Evolutionary conservation across 2,888 invertebrate genomes (phyloP), one percentile per base, ranked within the genome.

Genomic region (Meganola albula): DNA sequence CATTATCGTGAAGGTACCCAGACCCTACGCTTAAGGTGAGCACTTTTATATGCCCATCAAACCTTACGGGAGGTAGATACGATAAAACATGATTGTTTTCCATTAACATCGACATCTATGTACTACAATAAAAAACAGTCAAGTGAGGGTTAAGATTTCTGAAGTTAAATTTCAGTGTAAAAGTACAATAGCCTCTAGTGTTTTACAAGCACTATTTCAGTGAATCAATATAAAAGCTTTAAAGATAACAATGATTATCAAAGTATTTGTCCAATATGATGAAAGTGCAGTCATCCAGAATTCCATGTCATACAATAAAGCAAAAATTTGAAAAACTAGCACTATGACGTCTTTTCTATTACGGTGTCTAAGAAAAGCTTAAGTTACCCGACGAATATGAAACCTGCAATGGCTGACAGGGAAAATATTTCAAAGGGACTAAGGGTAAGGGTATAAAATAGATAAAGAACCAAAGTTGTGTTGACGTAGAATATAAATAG

Each of bases 1-100:
- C 76, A 75, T 80, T 74, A 79, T 77, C 74, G 69, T 70, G 64
- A 67, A 76, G 68, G 72, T 62, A 63, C n/a, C n/a, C 61, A 63
- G 73, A 71, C 75, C 80, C 75, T 76, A 74, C 68, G 62, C 64
- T 70, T 70, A 72, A 75, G 82, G 78, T 79, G 76, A 78, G 71
- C 73, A 71, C 75, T 82, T 83, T 83, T 79, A 80, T 82, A 70
- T 70, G 64, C 69, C 79, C 70, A 82, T 83, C 77, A 82, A 82
- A 75, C 63, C 74, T 83, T 80, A 82, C 69, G 83, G 76, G n/a
- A n/a, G n/a, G 74, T 65, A 16, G 16, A 74, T 65, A 67, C 70
- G 79, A 83, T 84, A 82, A 83, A 84, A 79, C 84, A 83, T 77
- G 75, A 84, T 83, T 82, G 84, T 80, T 80, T 79, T 75, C 78